phyloP scores from a whole-genome alignment of 1,140 invertebrate species.

The Nephila pilipes region DNA sequence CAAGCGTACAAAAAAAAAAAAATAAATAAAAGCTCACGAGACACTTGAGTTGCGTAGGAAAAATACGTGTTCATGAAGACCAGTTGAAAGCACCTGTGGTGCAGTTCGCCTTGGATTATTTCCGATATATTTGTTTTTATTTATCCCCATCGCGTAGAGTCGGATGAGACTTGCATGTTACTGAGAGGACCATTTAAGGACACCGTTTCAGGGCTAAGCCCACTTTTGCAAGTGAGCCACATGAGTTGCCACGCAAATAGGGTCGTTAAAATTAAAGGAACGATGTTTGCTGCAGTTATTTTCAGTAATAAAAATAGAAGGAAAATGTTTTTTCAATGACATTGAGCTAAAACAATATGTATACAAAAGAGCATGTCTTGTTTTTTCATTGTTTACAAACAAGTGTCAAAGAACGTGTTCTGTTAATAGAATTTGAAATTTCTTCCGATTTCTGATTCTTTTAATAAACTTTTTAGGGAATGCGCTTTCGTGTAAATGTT shows the following conservation, averaged over 20 bases:
- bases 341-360: no score
- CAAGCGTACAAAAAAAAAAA: not conserved
- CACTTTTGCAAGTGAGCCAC: not conserved
- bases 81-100: slow-evolving; percentile 51
- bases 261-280: not conserved
- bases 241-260: not conserved
- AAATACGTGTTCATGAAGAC: slow-evolving; percentile 28
- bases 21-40: not conserved
- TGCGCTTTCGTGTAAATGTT: no score
- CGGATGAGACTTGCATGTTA: slow-evolving; percentile 33
- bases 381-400: no score
- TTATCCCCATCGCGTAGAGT: slow-evolving; percentile 20
- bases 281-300: not conserved
- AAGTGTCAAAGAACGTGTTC: no score
- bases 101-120: slow-evolving; percentile 66
- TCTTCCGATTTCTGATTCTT: no score
- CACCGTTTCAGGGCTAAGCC: not conserved
- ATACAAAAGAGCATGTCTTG: no score
- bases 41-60: slow-evolving; percentile 31
- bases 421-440: no score
- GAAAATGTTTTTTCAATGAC: not conserved
- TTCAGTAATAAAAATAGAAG: not conserved
- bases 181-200: not conserved
- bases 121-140: slow-evolving; percentile 36
- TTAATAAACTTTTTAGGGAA: no score